Evolutionary conservation across 2,888 invertebrate species (phyloP), one percentile per base, ranked within the genome.

Genomic region (Dermolepida albohirtum): DNA sequence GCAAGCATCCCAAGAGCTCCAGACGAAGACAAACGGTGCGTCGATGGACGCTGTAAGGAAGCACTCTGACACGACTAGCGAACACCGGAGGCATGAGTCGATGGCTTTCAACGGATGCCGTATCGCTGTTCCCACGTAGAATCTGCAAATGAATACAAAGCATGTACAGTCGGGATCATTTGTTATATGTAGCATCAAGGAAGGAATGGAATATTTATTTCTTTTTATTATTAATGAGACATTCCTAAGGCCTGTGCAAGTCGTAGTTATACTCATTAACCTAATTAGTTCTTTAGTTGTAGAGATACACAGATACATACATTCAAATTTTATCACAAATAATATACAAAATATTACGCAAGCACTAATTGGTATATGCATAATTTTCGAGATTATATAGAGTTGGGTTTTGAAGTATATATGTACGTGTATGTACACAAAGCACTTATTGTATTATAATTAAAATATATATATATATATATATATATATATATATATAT

Each of bases 1-100:
- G 90, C 29, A 84, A 83, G 81, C 93, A 93, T 51, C 93, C 93
- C 74, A 89, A 88, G 57, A 93, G 82, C 80, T 93, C 93, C 70
- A 92, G 86, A 63, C 93, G 84, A 77, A 93, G 86, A 81, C 93
- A 93, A 66, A 92, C 90, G 2, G 91, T 92, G 68, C 92, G 85
- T 11, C 88, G 85, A 77, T 90, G 89, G 43, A 89, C 86, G 75
- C 91, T 90, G 83, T 90, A 90, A 0, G 93, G 93, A 66, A 93
- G 84, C 70, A 93, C 85, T 55, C 93, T 87, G 54, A 93, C 85
- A 78, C 88, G 87, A 73, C 87, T 88, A 16, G 92, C 92, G 73
- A 92, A 89, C 70, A 93, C 87, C 7, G 91, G 89, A 2, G 92
- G 92, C 77, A 89, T 86, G 72, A 92, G 84, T 69, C 87, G 86